Evolutionary conservation across 2,888 invertebrate genomes (phyloP).

Genomic region (Chironomus tentans): DNA sequence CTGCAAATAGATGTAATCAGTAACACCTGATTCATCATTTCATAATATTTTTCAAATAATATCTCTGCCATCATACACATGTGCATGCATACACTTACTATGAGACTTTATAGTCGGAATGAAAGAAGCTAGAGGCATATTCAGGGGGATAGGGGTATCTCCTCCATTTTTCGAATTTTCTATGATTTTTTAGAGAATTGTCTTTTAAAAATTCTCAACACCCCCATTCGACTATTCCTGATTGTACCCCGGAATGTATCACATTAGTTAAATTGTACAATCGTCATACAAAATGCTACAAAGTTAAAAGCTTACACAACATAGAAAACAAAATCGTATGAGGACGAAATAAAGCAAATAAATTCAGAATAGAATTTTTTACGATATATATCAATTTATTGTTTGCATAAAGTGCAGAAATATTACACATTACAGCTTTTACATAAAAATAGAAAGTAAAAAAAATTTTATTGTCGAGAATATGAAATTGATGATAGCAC

Average conservation of each 20-base stretch:
- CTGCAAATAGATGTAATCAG: slow-evolving; percentile 15
- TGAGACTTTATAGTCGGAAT: no score
- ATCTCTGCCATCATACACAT: not conserved
- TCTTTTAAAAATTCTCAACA: no score
- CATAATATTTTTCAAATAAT: not conserved
- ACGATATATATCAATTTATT: not conserved
- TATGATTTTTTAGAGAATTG: no score
- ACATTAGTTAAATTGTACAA: no score
- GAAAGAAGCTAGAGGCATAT: no score
- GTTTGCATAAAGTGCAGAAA: not conserved
- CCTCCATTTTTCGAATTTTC: no score
- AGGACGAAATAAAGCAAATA: no score
- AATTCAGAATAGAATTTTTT: not conserved
- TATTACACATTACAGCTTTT: not conserved
- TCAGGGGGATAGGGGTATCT: no score
- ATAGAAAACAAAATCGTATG: not conserved
- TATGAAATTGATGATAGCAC: not conserved
- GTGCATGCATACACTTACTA: not conserved
- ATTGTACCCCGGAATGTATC: no score
- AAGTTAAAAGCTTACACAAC: not conserved
- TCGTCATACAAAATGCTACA: not conserved
- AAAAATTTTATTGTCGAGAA: not conserved
- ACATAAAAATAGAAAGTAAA: not conserved
- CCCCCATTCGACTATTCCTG: no score
- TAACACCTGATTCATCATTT: slow-evolving; percentile 22